phyloP scores from a whole-genome alignment of 2,113 vertebrate species.

The Eublepharis macularius region DNA sequence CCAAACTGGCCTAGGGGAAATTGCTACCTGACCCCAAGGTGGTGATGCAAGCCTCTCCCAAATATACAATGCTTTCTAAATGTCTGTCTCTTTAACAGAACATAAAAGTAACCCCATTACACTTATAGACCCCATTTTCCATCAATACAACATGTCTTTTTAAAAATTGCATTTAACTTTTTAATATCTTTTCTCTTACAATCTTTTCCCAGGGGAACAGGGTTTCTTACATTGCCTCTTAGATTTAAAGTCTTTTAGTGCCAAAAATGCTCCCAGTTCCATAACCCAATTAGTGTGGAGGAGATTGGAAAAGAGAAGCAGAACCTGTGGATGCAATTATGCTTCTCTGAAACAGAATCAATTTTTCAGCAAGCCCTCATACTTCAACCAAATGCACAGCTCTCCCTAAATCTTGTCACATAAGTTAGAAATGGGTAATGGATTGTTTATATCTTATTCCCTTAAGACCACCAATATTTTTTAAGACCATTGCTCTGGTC shows the following conservation, averaged over 20 bases:
- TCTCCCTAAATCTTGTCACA: neutral
- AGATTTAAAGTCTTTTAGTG: slow-evolving; percentile 40
- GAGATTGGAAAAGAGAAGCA: slow-evolving; percentile 44
- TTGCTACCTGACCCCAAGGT: no score
- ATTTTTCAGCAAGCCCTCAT: slow-evolving; percentile 26
- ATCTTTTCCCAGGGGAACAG: slow-evolving; percentile 50
- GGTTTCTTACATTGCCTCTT: slow-evolving; percentile 35
- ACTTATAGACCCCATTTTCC: neutral
- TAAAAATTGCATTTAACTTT: neutral
- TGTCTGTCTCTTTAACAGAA: neutral
- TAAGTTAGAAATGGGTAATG: neutral
- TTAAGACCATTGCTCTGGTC: neutral
- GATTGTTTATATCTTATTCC: neutral
- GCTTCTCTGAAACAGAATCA: slow-evolving; percentile 40
- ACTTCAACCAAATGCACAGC: neutral
- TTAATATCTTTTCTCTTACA: slow-evolving; percentile 35
- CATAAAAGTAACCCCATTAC: slow-evolving; percentile 13
- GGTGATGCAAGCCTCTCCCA: neutral
- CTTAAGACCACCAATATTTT: neutral
- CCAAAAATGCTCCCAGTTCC: slow-evolving; percentile 40
- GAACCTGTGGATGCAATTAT: slow-evolving; percentile 42
- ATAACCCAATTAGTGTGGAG: slow-evolving; percentile 57
- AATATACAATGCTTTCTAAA: neutral
- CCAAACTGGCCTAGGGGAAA: no score
- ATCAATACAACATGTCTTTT: slow-evolving; percentile 17